Evolutionary conservation across 2,113 vertebrate species (phyloP).

Genomic region (Nyctereutes procyonoides): DNA sequence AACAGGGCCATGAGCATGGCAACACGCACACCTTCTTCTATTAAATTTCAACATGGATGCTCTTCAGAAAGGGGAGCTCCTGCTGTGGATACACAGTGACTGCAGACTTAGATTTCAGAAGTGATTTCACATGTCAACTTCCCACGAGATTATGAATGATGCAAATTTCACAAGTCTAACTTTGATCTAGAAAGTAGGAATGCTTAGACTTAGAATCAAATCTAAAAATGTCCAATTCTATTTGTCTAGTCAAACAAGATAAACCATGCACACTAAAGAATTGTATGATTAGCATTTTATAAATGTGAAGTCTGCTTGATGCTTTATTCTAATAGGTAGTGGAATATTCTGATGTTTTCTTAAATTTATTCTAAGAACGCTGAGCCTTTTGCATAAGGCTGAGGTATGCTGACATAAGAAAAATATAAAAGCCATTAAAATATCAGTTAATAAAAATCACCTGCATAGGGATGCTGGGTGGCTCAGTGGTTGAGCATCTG

Average conservation of each 20-base stretch:
- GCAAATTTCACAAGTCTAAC: neutral
- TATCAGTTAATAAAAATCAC: neutral
- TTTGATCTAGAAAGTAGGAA: neutral
- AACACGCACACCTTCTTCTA: neutral
- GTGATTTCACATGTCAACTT: neutral
- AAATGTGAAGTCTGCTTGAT: neutral
- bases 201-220: neutral
- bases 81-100: neutral
- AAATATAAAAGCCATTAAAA: neutral
- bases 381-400: neutral
- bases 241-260: neutral
- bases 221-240: neutral
- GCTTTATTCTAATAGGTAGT: neutral
- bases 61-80: neutral
- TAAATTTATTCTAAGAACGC: neutral
- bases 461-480: neutral
- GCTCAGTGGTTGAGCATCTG: no score
- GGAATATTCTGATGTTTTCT: neutral
- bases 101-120: neutral
- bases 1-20: neutral
- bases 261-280: neutral
- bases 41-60: neutral
- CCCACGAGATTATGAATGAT: neutral
- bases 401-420: neutral
- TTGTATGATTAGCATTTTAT: neutral